Base-by-base conservation (phyloP, 2,888 invertebrate species). In the Nemoura dubitans region DNA sequence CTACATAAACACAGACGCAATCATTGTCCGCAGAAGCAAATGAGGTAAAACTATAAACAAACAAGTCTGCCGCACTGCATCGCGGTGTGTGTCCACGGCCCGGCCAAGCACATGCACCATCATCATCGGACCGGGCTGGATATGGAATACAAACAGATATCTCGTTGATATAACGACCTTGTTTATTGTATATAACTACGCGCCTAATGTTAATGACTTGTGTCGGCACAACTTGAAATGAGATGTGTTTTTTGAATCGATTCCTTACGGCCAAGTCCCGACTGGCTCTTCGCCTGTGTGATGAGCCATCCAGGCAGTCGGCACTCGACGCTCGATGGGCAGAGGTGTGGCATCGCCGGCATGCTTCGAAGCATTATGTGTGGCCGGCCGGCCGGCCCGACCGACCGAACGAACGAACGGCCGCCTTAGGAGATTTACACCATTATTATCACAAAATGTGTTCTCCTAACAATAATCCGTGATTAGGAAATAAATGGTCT, bases 181-280 rank as follows among this genome's bases (percentile, higher is more conserved):
- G 59, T 59, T 59, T 59, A 59, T 59, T 59, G 59, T 59, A 59
- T 59, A 59, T 59, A 59, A 59, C 16, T 59, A 59, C 14, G 59
- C 59, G 59, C 59, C 59, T 59, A 59, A 59, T 59, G 83, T 83
- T 83, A 83, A 83, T 83, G 83, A 83, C 42, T 83, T 83, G 21
- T 59, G 84, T 84, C 84, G 84, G 84, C 84, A 76, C 84, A 21
- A 42, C 14, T 76, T 84, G 59, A 84, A 84, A 84, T 81, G 59
- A 84, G 59, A 29, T 81, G 81, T 81, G n/a, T 81, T 59, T 59
- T 36, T 76, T 84, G 76, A 76, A 84, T 84, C 84, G 84, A 76
- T 84, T 59, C 84, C 84, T 59, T 76, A 10, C 25, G 84, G 84
- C 84, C 28, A 84, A 21, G 14, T 36, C 36, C n/a, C 2, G 59